Evolutionary conservation across 2,797 vertebrate species (phyloP).

Genomic region (Clarias platycephalus): DNA sequence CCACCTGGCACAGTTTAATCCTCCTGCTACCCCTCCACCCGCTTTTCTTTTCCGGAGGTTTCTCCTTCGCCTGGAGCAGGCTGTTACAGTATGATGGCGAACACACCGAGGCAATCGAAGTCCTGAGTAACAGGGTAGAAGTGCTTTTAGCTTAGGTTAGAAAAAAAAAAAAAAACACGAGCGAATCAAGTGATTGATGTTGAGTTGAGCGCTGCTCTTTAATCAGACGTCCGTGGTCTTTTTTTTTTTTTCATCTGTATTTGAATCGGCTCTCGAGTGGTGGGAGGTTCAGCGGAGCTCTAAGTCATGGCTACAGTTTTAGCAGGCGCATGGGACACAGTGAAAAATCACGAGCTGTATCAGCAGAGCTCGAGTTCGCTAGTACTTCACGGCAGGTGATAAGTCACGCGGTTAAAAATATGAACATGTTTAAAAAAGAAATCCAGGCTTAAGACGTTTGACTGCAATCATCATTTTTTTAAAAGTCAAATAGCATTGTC

Average conservation of each 20-base stretch:
- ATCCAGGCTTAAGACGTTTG: background rate
- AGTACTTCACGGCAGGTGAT: conserved; percentile 4
- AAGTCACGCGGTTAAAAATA: conserved; percentile 21
- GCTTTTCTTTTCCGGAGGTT: conserved; percentile 34
- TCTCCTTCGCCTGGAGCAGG: conserved; percentile 34
- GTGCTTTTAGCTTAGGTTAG: background rate
- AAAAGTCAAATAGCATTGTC: background rate
- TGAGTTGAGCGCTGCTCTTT: conserved; percentile 6
- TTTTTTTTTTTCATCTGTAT: background rate
- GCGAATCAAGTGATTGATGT: conserved; percentile 1
- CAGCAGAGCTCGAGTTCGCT: background rate
- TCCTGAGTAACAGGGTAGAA: background rate
- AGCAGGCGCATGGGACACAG: background rate
- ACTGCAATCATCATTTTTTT: background rate
- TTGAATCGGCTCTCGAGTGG: background rate
- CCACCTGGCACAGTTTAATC: conserved; percentile 70
- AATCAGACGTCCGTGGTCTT: background rate
- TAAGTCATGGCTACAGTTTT: conserved; percentile 24
- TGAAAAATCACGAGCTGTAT: conserved; percentile 21
- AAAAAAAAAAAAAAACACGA: background rate
- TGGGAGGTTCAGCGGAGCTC: conserved; percentile 24
- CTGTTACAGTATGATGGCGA: conserved; percentile 26
- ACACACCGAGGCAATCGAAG: conserved; percentile 22
- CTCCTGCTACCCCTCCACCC: conserved; percentile 35
- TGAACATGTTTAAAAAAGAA: conserved; percentile 9